Evolutionary conservation across 1,140 invertebrate species (phyloP).

Genomic region (Leptinotarsa undecemlineata): DNA sequence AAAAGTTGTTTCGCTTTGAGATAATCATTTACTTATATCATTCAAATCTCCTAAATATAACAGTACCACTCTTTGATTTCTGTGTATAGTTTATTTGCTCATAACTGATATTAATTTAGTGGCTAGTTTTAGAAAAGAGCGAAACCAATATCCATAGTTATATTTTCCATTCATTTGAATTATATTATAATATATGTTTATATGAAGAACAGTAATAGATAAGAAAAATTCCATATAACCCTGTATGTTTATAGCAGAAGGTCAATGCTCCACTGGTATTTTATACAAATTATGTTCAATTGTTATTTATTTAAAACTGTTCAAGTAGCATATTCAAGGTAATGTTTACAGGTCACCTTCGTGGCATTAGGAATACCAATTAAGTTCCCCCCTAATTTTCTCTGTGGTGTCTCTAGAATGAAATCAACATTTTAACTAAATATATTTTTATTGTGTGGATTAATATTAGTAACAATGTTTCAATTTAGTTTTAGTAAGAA

Average conservation of each 20-base stretch:
- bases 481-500: no score
- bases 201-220: neutral
- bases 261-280: neutral
- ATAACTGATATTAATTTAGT: no score
- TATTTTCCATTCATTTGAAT: neutral
- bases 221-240: neutral
- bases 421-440: no score
- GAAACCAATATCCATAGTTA: neutral
- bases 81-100: no score
- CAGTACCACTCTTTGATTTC: no score
- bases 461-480: no score
- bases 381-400: slow-evolving; percentile 2
- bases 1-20: no score
- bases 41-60: no score
- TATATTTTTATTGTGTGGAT: no score
- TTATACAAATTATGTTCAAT: neutral
- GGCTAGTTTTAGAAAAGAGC: neutral
- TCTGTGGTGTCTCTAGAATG: neutral
- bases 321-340: neutral
- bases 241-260: neutral
- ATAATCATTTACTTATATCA: no score
- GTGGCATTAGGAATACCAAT: slow-evolving; percentile 12
- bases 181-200: neutral
- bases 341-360: slow-evolving; percentile 8
- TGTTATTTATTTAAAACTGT: slow-evolving; percentile 1